phyloP scores from a whole-genome alignment of 1,140 invertebrate species.

The Drosophila sulfurigaster region DNA sequence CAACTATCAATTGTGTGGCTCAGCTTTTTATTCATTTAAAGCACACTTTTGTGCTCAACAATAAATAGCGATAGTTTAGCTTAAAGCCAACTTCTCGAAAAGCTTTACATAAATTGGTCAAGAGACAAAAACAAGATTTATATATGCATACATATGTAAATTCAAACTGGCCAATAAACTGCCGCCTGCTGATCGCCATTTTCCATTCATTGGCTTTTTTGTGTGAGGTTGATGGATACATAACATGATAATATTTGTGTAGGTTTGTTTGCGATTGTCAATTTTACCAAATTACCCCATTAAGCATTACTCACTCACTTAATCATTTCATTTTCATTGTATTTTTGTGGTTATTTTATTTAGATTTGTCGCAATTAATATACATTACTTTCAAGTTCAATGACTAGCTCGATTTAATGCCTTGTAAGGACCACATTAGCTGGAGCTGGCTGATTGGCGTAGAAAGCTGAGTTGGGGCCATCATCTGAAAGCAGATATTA shows the following conservation, averaged over 20 bases:
- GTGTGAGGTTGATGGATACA: neutral
- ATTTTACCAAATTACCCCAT: neutral
- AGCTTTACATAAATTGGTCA: slow-evolving; percentile 45
- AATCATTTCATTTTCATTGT: neutral
- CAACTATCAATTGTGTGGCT: neutral
- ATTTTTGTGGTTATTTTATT: slow-evolving; percentile 25
- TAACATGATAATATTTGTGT: neutral
- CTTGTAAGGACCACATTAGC: slow-evolving; percentile 67
- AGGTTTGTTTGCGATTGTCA: neutral
- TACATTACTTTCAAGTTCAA: neutral
- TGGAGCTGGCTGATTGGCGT: slow-evolving; percentile 65
- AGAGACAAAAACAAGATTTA: slow-evolving; percentile 31
- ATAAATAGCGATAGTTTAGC: slow-evolving; percentile 38
- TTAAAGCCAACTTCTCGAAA: slow-evolving; percentile 28
- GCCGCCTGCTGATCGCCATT: slow-evolving; percentile 21
- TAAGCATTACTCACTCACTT: neutral
- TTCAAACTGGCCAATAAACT: slow-evolving; percentile 34
- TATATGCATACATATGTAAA: slow-evolving; percentile 14
- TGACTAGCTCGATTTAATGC: slow-evolving; percentile 38
- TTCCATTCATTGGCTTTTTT: slow-evolving; percentile 14
- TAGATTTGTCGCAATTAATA: slow-evolving; percentile 6
- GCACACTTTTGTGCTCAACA: slow-evolving; percentile 60
- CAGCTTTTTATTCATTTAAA: slow-evolving; percentile 20
- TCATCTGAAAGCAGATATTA: slow-evolving; percentile 58
- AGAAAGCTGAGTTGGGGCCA: slow-evolving; percentile 67